Evolutionary conservation across 2,113 vertebrate genomes (phyloP).

Genomic region (Triplophysa siluroides): DNA sequence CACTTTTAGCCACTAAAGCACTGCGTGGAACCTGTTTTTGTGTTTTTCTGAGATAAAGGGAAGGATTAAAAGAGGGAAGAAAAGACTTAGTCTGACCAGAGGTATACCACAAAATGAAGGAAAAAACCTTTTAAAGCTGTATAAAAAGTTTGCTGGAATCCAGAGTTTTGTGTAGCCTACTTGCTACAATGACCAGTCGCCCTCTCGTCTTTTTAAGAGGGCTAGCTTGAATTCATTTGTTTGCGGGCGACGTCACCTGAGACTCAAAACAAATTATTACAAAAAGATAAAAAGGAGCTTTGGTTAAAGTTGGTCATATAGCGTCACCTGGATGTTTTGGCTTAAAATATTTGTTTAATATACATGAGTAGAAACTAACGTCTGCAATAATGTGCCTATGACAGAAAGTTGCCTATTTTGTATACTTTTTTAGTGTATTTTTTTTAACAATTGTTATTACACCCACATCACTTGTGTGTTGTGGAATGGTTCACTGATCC

Average conservation of each 20-base stretch:
- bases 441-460: neutral
- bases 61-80: conserved; percentile 85
- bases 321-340: neutral
- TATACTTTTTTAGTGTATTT: too few species aligned
- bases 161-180: conserved; percentile 73
- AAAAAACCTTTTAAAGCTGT: conserved; percentile 73
- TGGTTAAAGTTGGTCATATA: conserved; percentile 1
- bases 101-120: conserved; percentile 83
- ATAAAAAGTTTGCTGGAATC: conserved; percentile 90
- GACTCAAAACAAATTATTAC: conserved; percentile 78
- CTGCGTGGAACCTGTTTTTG: conserved; percentile 95
- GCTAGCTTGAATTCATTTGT: conserved; percentile 81
- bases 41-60: conserved; percentile 88
- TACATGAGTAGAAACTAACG: neutral
- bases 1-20: conserved; percentile 91
- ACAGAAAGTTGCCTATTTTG: neutral
- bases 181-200: conserved; percentile 79
- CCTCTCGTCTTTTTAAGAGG: conserved; percentile 74
- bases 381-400: neutral
- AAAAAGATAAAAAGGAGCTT: conserved; percentile 40
- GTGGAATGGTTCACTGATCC: neutral
- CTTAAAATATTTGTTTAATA: neutral
- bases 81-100: conserved; percentile 85
- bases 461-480: neutral
- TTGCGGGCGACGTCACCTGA: conserved; percentile 88